Base-by-base conservation (phyloP, 2,113 vertebrate genomes). In the Paedocypris sp. region DNA sequence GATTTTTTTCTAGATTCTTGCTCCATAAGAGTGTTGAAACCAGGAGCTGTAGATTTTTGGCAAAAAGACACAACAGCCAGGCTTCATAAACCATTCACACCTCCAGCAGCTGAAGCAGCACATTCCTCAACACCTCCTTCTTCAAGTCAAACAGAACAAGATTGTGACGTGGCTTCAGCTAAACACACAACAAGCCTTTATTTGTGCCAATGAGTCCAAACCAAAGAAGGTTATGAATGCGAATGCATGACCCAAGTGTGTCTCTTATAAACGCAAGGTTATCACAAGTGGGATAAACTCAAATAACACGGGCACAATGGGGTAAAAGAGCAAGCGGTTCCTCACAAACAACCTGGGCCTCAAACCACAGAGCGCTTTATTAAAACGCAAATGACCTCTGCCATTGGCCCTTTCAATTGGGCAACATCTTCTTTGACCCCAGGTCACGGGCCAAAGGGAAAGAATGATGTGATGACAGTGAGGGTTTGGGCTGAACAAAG, bases 51-150 rank as follows among this genome's bases (percentile, higher is more conserved):
- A n/a, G n/a, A n/a, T n/a, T n/a, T n/a, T n/a, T n/a, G n/a, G n/a
- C n/a, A n/a, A n/a, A n/a, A n/a, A n/a, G n/a, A n/a, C n/a, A n/a
- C n/a, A n/a, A n/a, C 12, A 47, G 23, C 23, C 4, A 15, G 2
- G 6, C 2, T 48, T 2, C 25, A 26, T 28, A 16, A 28, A 48
- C 25, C 4, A 5, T 29, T 46, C 43, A 35, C 18, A 36, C 38
- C 6, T 42, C 35, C 29, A 29, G 35, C 13, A 53, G 50, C 59
- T 62, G 66, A 62, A 49, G 33, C 33, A 19, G 51, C 35, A 22
- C 51, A 62, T 62, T 68, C 20, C 33, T n/a, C 43, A 42, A 12
- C 19, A 38, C 45, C 52, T 63, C 60, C 60, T 63, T 58, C 60
- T 51, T 29, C 20, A 56, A 62, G 26, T 7, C 31, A 33, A 39